phyloP scores from a whole-genome alignment of 2,888 invertebrate genomes.

The Sclerodermus sp. region DNA sequence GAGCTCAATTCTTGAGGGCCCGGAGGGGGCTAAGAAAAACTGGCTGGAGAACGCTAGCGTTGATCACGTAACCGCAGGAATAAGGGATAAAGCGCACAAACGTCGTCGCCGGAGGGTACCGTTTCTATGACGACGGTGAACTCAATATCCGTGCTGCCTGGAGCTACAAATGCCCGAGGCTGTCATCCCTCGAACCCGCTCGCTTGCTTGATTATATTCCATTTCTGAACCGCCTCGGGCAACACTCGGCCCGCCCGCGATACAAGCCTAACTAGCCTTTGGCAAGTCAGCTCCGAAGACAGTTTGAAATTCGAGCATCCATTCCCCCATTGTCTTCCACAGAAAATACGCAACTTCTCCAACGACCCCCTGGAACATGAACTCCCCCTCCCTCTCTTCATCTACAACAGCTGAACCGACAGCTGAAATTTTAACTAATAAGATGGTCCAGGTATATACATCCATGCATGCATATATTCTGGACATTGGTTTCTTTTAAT shows the following conservation, averaged over 20 bases:
- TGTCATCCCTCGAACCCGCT: slow-evolving; percentile 53
- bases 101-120: slow-evolving; percentile 45
- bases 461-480: too few relatives aligned
- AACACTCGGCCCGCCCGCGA: slow-evolving; percentile 36
- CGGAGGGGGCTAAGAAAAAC: background rate
- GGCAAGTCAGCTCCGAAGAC: slow-evolving; percentile 45
- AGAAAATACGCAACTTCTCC: background rate
- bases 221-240: slow-evolving; percentile 51
- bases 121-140: slow-evolving; percentile 56
- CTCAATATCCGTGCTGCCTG: slow-evolving; percentile 54
- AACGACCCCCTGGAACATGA: background rate
- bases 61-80: slow-evolving; percentile 49
- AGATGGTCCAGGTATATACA: too few relatives aligned
- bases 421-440: too few relatives aligned
- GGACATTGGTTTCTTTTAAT: too few relatives aligned
- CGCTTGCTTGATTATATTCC: slow-evolving; percentile 55
- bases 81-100: slow-evolving; percentile 54
- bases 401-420: too few relatives aligned
- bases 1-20: too few relatives aligned
- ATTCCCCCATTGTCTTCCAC: background rate
- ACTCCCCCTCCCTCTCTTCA: too few relatives aligned
- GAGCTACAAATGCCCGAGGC: slow-evolving; percentile 41
- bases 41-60: slow-evolving; percentile 11
- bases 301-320: slow-evolving; percentile 42
- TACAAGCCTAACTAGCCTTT: slow-evolving; percentile 45